Evolutionary conservation across 2,888 invertebrate genomes (phyloP).

Genomic region (Apomyelois bistriatella): DNA sequence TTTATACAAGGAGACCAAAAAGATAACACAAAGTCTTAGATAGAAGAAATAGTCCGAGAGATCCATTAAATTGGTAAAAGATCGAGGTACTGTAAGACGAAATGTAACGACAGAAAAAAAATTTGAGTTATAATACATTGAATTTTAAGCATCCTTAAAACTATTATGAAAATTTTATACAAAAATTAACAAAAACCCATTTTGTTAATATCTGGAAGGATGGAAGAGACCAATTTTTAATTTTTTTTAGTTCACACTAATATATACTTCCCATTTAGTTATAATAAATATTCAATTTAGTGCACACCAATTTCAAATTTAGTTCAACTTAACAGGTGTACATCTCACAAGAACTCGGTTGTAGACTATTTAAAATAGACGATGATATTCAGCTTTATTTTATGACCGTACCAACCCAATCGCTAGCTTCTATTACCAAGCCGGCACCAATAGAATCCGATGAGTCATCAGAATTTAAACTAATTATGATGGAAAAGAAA

Average conservation of each 20-base stretch:
- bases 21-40: background rate
- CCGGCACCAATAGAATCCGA: slow-evolving; percentile 64
- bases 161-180: too few species aligned
- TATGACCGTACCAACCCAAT: slow-evolving; percentile 40
- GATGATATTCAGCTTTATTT: slow-evolving; percentile 22
- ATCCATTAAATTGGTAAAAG: background rate
- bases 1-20: background rate
- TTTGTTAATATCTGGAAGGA: too few species aligned
- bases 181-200: too few species aligned
- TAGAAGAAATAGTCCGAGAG: background rate
- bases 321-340: background rate
- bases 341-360: too few species aligned
- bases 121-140: too few species aligned
- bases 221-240: too few species aligned
- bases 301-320: background rate
- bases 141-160: too few species aligned
- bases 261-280: too few species aligned
- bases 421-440: slow-evolving; percentile 47
- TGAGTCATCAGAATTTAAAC: slow-evolving; percentile 77
- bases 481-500: slow-evolving; percentile 65
- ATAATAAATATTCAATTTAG: too few species aligned
- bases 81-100: background rate
- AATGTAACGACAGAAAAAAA: background rate
- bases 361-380: background rate
- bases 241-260: too few species aligned